A percentile compares a stretch with the other conserved stretches of the same genome.
Conservation (phyloP, 2,888 invertebrate species). For the Chaitophorus viminalis region DNA sequence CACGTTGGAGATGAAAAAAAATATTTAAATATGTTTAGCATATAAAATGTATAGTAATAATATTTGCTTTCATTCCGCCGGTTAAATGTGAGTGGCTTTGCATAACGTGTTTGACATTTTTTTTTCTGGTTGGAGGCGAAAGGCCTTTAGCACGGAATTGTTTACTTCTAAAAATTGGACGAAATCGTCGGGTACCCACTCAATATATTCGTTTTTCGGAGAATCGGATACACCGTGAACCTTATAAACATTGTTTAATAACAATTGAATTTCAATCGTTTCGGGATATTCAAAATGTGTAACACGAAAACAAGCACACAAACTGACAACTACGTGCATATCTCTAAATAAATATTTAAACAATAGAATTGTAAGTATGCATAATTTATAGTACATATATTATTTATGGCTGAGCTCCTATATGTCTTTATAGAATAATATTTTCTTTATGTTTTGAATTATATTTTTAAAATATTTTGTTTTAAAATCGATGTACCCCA, state of each 20-base stretch:
- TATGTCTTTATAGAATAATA: too few relatives aligned
- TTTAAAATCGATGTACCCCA: too few relatives aligned
- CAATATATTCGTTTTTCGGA: neutral
- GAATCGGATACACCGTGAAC: neutral
- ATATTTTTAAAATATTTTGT: too few relatives aligned
- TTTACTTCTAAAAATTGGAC: neutral
- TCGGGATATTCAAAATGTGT: neutral
- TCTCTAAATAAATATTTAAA: too few relatives aligned
- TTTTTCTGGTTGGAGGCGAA: neutral
- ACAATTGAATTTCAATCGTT: neutral
- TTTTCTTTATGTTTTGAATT: too few relatives aligned
- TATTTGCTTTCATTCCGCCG: neutral
- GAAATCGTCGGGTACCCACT: neutral
- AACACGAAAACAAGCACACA: neutral
- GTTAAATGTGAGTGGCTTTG: neutral
- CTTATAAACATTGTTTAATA: neutral
- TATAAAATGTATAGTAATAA: slow-evolving; percentile 17
- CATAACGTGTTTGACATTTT: neutral
- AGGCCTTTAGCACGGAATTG: neutral
- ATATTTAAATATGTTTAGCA: slow-evolving; percentile 6
- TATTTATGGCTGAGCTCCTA: too few relatives aligned
- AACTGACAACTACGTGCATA: neutral
- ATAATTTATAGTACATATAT: too few relatives aligned
- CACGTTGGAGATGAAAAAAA: neutral
- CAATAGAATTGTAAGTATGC: too few relatives aligned